Base-by-base conservation (phyloP, 2,797 vertebrate genomes). In the Poeciliopsis presidionis region DNA sequence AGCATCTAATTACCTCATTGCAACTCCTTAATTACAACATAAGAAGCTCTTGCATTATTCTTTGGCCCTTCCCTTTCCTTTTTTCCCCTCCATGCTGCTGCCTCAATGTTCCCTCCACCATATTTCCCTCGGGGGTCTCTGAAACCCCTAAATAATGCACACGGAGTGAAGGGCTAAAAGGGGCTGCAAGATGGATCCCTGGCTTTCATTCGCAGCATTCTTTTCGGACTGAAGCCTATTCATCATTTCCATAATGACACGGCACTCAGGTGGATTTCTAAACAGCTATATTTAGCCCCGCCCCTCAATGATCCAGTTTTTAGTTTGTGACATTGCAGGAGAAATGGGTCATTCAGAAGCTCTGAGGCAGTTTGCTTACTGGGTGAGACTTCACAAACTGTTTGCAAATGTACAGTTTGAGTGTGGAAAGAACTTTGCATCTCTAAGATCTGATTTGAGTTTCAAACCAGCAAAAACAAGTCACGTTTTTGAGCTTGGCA, bases 91-190 rank as follows among this genome's bases (percentile, higher is more conserved):
- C 82, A 78, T 85, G n/a, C 45, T 2, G 16, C 55, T 88, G 65
- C 22, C 46, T 75, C 79, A 69, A 84, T 83, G 80, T 84, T 86
- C 82, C 76, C 75, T 80, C 43, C 89, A 84, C 80, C 90, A 85
- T 86, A 88, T 91, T 91, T 90, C 90, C 92, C 89, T 86, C 77
- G 49, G 91, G 91, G 90, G 80, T 86, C 82, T 89, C 87, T 85
- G 79, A 91, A 91, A 69, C 77, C 84, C 91, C 89, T 94, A 87
- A 95, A 94, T 95, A 94, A 94, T 94, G 92, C 83, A 94, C 90
- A 82, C 3, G 5, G 67, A 88, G 83, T 86, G 87, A 91, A 87
- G 86, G 84, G 85, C 87, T 92, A 86, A 84, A 83, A 91, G 91
- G 86, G 85, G 79, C 78, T 74, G 41, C 51, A 80, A 94, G 93